phyloP scores from a whole-genome alignment of 2,888 invertebrate species.

The Geotrupes spiniger region DNA sequence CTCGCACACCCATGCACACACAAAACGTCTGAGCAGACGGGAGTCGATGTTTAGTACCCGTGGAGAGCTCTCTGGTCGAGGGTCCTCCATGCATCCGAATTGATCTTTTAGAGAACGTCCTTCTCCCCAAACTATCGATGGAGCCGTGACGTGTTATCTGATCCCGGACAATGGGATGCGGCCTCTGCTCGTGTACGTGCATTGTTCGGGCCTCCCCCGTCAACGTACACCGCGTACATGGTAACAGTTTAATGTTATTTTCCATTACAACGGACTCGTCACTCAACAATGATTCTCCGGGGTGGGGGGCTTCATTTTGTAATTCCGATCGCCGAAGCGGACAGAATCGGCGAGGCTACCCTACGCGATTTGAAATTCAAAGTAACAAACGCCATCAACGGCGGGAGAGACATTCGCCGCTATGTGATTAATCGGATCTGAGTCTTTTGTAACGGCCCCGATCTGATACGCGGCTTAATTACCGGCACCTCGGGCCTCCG shows the following conservation, averaged over 20 bases:
- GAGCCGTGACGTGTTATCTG: constrained; percentile 11
- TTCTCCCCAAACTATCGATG: constrained; percentile 5
- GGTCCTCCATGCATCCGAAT: constrained; percentile 10
- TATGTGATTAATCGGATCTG: constrained; percentile 32
- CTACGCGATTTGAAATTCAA: constrained; percentile 43
- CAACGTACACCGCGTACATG: constrained; percentile 12
- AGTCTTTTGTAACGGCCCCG: constrained; percentile 28
- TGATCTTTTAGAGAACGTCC: constrained; percentile 12
- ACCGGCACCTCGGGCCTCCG: constrained; percentile 32
- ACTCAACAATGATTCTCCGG: constrained; percentile 17
- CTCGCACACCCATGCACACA: constrained; percentile 11
- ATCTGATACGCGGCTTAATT: constrained; percentile 33
- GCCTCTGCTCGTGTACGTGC: constrained; percentile 13
- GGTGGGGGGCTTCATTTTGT: constrained; percentile 32
- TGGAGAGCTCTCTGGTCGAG: constrained; percentile 19
- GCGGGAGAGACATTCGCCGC: constrained; percentile 13
- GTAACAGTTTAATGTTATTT: constrained; percentile 41
- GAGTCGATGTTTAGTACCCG: constrained; percentile 15
- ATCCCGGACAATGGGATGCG: constrained; percentile 19
- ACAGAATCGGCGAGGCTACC: constrained; percentile 33
- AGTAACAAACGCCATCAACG: constrained; percentile 37
- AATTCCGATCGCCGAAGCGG: constrained; percentile 24
- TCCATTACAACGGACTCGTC: constrained; percentile 36
- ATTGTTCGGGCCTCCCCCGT: constrained; percentile 16
- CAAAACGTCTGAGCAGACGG: constrained; percentile 7